Evolutionary conservation across 1,140 invertebrate genomes (phyloP).

Genomic region (Drosophila rhopaloa): DNA sequence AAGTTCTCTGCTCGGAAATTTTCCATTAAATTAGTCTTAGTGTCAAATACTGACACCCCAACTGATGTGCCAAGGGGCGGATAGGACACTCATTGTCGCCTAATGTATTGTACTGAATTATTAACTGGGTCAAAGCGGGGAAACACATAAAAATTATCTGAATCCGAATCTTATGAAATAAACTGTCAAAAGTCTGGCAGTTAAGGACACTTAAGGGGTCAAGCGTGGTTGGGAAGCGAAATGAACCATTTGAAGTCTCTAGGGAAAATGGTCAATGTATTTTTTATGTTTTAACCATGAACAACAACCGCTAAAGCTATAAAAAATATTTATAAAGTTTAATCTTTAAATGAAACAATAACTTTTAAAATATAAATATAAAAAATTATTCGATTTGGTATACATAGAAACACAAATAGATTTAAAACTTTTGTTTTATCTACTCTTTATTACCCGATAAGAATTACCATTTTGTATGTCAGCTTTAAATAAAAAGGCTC

Average conservation of each 20-base stretch:
- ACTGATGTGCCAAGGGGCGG: conserved; percentile 27
- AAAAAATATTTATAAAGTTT: too few relatives aligned
- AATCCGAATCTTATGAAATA: not conserved
- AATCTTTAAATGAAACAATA: too few relatives aligned
- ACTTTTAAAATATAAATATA: too few relatives aligned
- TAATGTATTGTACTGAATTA: conserved; percentile 61
- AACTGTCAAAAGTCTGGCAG: not conserved
- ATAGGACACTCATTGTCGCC: conserved; percentile 12
- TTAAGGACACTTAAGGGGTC: not conserved
- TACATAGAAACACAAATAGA: not conserved
- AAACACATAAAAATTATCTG: conserved; percentile 13
- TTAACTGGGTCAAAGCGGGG: conserved; percentile 53
- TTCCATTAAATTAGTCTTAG: conserved; percentile 73
- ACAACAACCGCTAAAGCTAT: too few relatives aligned
- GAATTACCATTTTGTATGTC: not conserved
- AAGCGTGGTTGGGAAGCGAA: not conserved
- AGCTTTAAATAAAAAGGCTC: not conserved
- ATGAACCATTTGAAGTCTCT: not conserved
- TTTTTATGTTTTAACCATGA: too few relatives aligned
- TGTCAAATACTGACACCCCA: conserved; percentile 54
- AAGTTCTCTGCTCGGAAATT: conserved; percentile 36
- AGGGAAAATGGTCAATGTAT: not conserved
- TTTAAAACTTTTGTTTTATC: not conserved
- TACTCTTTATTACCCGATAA: not conserved
- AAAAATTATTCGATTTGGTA: too few relatives aligned